Base-by-base conservation (phyloP, 1,140 invertebrate species). In the Choristoneura fumiferana region DNA sequence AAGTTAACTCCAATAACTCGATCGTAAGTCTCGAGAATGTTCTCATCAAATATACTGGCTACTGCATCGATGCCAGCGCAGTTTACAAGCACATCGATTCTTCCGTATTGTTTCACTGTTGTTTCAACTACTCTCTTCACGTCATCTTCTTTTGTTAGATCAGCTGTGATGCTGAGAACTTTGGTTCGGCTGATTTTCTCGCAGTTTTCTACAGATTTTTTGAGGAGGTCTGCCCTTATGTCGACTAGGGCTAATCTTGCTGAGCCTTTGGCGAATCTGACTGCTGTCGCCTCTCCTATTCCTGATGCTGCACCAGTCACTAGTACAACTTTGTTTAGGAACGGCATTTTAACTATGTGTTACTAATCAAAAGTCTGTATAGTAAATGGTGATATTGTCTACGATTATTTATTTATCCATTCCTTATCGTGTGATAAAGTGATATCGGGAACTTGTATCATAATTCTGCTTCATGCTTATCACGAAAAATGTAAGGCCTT, bases 1-100 rank as follows among this genome's bases (percentile, higher is more conserved):
- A 96, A 92, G 84, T 97, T 96, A 39, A 92, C 88, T 60, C 93
- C 92, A 69, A 96, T 93, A 6, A 95, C 72, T 56, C 90, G 78
- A 64, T 97, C 95, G 77, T 92, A 96, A 58, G 93, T 92, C 18
- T 93, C 91, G 38, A 96, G 18, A 12, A 49, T 13, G 10, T 49
- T 77, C 84, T 91, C 15, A 91, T 94, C 67, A 87, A 92, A 79
- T 6, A 77, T 43, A 5, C 39, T 86, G 75, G 38, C 94, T 94
- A 70, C 62, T 71, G 75, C 91, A 91, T 57, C 67, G 54, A 94
- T 91, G 6, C 95, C 95, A 43, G 95, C 95, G 90, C 94, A 95
- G 73, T 96, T 97, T 1, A 96, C 87, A 4, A 95, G 74, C 37
- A 95, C 88, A 79, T 95, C 93, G 9, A 95, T 77, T 78, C 89